Evolutionary conservation across 2,113 vertebrate species (phyloP).

Genomic region (Gopherus flavomarginatus): DNA sequence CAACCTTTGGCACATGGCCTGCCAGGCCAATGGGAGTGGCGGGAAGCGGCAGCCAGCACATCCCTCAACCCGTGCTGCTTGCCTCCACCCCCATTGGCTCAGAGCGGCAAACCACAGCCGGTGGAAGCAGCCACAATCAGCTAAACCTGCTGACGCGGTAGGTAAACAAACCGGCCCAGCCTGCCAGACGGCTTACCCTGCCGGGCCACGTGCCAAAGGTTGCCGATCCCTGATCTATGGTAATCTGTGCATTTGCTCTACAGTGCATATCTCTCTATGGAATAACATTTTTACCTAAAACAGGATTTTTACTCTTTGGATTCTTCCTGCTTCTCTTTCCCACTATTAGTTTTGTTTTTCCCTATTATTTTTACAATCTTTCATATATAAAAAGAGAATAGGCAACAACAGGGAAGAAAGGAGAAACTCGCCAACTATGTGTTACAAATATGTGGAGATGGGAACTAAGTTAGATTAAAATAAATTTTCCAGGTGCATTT

Average conservation of each 20-base stretch:
- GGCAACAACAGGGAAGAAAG: neutral
- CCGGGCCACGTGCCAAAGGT: too few relatives aligned
- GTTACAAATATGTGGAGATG: neutral
- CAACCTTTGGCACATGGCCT: too few relatives aligned
- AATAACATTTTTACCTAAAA: neutral
- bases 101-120: too few relatives aligned
- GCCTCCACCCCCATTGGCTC: too few relatives aligned
- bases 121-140: too few relatives aligned
- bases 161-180: too few relatives aligned
- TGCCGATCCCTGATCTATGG: neutral
- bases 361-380: neutral
- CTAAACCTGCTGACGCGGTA: too few relatives aligned
- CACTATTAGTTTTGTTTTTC: neutral
- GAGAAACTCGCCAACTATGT: neutral
- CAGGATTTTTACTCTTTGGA: neutral
- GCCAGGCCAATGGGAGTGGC: too few relatives aligned
- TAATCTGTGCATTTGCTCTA: neutral
- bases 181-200: too few relatives aligned
- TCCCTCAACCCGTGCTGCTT: too few relatives aligned
- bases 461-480: neutral
- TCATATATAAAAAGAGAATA: neutral
- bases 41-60: too few relatives aligned
- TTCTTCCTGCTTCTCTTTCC: neutral
- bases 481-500: neutral
- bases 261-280: neutral